These are phyloP conservation scores for Poecilia latipinna DNA, from an alignment of 2,113 vertebrate species.

Conservation along the genomic window DNA sequence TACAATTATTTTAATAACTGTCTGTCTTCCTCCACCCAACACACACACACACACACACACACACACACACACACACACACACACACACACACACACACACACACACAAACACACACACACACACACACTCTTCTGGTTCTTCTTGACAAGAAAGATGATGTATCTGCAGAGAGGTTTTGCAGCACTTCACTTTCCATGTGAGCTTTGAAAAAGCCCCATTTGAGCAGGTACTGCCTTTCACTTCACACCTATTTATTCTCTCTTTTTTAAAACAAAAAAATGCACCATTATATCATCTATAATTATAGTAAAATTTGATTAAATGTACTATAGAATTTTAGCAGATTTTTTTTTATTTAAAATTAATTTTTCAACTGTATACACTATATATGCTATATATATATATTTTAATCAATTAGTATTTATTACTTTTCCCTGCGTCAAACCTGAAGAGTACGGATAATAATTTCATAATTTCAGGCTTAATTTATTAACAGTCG, in stretches of 20 bases:
- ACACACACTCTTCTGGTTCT: slow-evolving; percentile 35
- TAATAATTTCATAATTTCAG: no score
- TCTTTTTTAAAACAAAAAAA: no score
- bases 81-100: neutral
- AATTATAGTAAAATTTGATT: no score
- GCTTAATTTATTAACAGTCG: no score
- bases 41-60: neutral
- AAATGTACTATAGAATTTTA: no score
- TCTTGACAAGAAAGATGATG: slow-evolving; percentile 65
- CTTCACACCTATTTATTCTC: slow-evolving; percentile 14
- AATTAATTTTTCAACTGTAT: no score
- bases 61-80: slow-evolving; percentile 1
- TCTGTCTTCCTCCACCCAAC: slow-evolving; percentile 52
- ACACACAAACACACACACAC: neutral
- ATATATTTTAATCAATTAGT: no score
- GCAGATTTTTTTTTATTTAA: no score
- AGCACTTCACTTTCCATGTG: slow-evolving; percentile 53
- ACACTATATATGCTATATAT: no score
- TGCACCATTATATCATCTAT: no score
- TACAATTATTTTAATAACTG: slow-evolving; percentile 78
- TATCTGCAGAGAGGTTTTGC: slow-evolving; percentile 53
- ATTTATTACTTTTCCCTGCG: no score
- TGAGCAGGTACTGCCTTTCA: slow-evolving; percentile 28
- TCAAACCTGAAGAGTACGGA: no score
- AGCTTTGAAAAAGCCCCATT: slow-evolving; percentile 46